phyloP scores from a whole-genome alignment of 2,888 invertebrate genomes.

The Marronus borbonicus region DNA sequence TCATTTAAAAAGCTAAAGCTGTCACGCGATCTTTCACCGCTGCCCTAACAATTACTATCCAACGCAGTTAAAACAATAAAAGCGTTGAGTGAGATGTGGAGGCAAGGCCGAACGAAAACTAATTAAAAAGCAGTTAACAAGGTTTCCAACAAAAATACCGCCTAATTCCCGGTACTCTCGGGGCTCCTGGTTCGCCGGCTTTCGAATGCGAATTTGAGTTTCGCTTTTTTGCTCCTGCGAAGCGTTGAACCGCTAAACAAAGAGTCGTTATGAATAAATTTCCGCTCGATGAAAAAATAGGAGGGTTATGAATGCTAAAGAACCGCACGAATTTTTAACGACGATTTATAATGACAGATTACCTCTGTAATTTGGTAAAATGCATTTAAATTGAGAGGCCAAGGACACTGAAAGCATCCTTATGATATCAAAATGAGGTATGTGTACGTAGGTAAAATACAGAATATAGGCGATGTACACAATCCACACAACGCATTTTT shows the following conservation, averaged over 20 bases:
- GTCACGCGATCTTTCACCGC: slow-evolving; percentile 3
- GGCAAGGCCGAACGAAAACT: slow-evolving; percentile 33
- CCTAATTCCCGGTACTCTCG: slow-evolving; percentile 1
- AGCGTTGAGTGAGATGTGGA: slow-evolving; percentile 31
- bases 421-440: too few relatives aligned
- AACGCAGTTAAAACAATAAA: slow-evolving; percentile 26
- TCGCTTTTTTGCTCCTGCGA: slow-evolving; percentile 4
- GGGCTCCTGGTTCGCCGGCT: background rate
- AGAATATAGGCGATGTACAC: too few relatives aligned
- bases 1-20: background rate
- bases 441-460: too few relatives aligned
- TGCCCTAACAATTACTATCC: slow-evolving; percentile 3
- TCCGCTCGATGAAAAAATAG: background rate
- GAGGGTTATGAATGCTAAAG: background rate
- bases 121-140: slow-evolving; percentile 40
- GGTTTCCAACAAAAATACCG: slow-evolving; percentile 33
- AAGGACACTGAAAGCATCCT: too few relatives aligned
- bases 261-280: slow-evolving; percentile 26
- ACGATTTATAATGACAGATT: too few relatives aligned
- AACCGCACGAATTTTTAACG: background rate
- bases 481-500: too few relatives aligned
- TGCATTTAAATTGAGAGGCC: too few relatives aligned
- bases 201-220: slow-evolving; percentile 8
- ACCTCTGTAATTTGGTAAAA: too few relatives aligned
- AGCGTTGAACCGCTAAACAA: slow-evolving; percentile 15